Evolutionary conservation across 2,888 invertebrate species (phyloP).

Genomic region (Catonia carolina): DNA sequence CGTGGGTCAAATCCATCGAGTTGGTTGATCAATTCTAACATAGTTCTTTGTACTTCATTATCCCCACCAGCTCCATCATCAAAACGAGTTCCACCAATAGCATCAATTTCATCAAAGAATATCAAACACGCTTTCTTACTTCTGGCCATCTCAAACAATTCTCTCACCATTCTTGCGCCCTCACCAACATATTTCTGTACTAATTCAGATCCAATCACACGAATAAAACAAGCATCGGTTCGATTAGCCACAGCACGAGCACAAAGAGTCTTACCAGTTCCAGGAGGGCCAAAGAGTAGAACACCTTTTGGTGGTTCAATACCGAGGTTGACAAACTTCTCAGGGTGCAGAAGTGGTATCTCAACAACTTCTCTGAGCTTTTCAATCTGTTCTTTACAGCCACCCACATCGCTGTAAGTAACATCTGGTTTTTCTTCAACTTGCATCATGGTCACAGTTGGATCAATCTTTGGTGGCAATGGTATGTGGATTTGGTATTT

Average conservation of each 20-base stretch:
- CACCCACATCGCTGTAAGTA: slow-evolving; percentile 98
- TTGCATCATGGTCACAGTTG: slow-evolving; percentile 99
- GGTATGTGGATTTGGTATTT: slow-evolving; percentile 99
- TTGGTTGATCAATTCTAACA: slow-evolving; percentile 98
- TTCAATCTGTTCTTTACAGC: slow-evolving; percentile 99
- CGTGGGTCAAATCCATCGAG: slow-evolving; percentile 98
- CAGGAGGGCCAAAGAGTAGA: slow-evolving; percentile 94
- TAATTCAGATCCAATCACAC: slow-evolving; percentile 91
- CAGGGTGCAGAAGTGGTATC: slow-evolving; percentile 94
- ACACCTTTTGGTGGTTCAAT: slow-evolving; percentile 99
- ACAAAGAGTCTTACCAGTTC: slow-evolving; percentile 97
- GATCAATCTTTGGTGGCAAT: slow-evolving; percentile 98
- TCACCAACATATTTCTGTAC: slow-evolving; percentile 79
- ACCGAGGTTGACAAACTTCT: slow-evolving; percentile 96
- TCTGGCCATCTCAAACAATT: slow-evolving; percentile 99
- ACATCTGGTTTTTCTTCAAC: slow-evolving; percentile 99
- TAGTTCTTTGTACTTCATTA: slow-evolving; percentile 96
- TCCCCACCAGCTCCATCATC: slow-evolving; percentile 99
- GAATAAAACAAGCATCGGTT: slow-evolving; percentile 98
- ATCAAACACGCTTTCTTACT: slow-evolving; percentile 99
- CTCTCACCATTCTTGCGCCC: slow-evolving; percentile 98
- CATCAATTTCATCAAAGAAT: slow-evolving; percentile 99
- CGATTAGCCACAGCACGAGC: slow-evolving; percentile 98
- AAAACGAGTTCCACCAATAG: slow-evolving; percentile 95
- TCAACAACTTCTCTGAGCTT: slow-evolving; percentile 98